A percentile compares a stretch with the other conserved stretches of the same genome.
Conservation (phyloP, 2,797 vertebrate species). For the Lemur catta region DNA sequence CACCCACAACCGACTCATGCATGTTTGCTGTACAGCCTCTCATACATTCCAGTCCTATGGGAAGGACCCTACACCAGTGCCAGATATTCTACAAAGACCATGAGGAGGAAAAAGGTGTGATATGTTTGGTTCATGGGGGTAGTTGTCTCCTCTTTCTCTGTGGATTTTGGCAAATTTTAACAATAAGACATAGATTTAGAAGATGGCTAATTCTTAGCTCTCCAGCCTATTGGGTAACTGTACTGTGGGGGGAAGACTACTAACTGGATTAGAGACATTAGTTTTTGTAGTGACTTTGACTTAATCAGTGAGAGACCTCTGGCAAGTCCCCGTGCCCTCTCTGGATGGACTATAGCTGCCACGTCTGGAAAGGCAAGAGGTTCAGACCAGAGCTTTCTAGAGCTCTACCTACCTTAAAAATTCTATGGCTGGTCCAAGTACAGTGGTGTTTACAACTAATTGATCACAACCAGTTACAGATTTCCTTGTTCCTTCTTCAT, state of each 20-base stretch:
- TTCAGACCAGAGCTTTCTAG: neutral
- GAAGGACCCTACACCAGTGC: neutral
- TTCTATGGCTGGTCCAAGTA: too few species aligned
- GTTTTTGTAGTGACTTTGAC: neutral
- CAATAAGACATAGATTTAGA: neutral
- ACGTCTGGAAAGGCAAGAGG: neutral
- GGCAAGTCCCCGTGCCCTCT: neutral
- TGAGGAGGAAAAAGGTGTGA: neutral
- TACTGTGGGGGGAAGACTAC: neutral
- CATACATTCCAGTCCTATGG: neutral
- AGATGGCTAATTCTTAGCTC: neutral
- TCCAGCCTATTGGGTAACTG: neutral
- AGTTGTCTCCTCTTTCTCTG: neutral
- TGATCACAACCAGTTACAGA: too few species aligned
- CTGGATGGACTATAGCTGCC: neutral
- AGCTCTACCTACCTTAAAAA: neutral
- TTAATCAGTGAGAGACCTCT: neutral
- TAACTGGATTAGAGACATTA: neutral
- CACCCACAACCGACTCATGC: neutral
- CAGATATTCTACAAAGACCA: neutral
- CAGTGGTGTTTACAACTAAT: too few species aligned
- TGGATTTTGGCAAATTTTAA: conserved; percentile 26
- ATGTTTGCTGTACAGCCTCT: neutral
- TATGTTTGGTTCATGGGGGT: neutral
- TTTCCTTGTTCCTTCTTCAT: too few species aligned